Base-by-base conservation (phyloP, 1,140 invertebrate species). In the Hermatobates lingyangjiaoensis region DNA sequence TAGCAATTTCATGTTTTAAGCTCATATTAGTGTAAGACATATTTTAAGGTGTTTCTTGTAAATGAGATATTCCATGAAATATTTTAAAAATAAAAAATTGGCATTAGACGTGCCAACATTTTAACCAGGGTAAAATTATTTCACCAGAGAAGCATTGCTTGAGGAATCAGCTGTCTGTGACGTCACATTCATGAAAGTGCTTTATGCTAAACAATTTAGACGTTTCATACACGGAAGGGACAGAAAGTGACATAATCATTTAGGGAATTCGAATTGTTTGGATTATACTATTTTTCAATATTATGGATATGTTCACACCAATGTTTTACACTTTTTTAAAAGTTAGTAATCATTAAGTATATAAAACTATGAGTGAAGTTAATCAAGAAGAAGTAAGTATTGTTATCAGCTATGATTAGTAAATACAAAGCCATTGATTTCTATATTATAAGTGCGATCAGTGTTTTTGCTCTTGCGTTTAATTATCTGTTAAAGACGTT, bases 351-450 rank as follows among this genome's bases (percentile, higher is more conserved):
- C 18, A 23, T n/a, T 10, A 48, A 48, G 47, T 21, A 23, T 14
- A 50, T 39, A 42, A 25, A 40, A 51, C 38, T 40, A 81, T 82
- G 79, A 82, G 77, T 62, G 80, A 81, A 69, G 65, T 82, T 50
- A 77, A 71, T 53, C 79, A 79, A 59, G 81, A 83, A 66, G 81
- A 83, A 73, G 81, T 80, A 65, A 72, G 68, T 14, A 50, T 34
- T 48, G 28, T 42, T 21, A 28, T 44, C 15, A 63, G 49, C 21
- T 60, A 54, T 57, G 57, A 51, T 50, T 52, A 47, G 15, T 40
- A 27, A 20, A 25, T 23, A 25, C 18, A 44, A 47, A 48, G 53
- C 21, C 18, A 39, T 24, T 44, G 34, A 28, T 50, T 58, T 44
- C 51, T 30, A 25, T 45, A 51, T 52, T 46, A 14, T 20, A 24